A percentile compares a stretch with the other conserved stretches of the same genome.
These are phyloP conservation scores for Cariama cristata DNA, from an alignment of 2,113 vertebrate species.

Conservation along the genomic window DNA sequence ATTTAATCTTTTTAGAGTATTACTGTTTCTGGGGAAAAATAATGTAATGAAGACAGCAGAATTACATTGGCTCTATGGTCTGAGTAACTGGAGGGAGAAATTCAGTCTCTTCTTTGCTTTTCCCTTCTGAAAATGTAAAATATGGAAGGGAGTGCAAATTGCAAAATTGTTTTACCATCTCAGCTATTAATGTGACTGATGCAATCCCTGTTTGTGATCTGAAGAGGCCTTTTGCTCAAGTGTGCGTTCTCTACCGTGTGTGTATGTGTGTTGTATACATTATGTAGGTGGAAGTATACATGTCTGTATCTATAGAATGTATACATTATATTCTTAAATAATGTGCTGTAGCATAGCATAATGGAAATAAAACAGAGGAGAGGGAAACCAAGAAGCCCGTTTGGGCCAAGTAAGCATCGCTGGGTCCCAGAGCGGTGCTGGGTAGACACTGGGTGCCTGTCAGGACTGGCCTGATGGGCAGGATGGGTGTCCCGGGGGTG, in stretches of 20 bases:
- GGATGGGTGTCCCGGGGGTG: not conserved
- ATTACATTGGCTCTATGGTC: conserved; percentile 18
- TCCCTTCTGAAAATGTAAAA: conserved; percentile 1
- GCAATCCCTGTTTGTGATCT: not conserved
- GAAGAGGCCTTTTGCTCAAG: not conserved
- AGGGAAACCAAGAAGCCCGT: not conserved
- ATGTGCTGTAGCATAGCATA: not conserved
- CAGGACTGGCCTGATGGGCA: too few relatives aligned
- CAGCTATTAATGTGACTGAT: not conserved
- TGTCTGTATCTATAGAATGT: not conserved
- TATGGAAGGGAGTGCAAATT: not conserved
- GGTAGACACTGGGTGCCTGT: not conserved
- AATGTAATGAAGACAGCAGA: conserved; percentile 60
- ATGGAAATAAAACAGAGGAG: not conserved
- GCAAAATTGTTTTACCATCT: not conserved
- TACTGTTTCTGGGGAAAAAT: conserved; percentile 46
- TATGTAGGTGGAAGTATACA: not conserved
- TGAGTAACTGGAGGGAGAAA: conserved; percentile 41
- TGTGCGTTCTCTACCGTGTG: not conserved
- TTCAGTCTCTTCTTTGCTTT: not conserved
- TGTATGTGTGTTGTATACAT: not conserved
- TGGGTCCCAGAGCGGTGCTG: not conserved
- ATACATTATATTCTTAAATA: not conserved
- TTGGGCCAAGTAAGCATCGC: not conserved
- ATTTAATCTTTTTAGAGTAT: conserved; percentile 65